Conservation (phyloP, 2,888 invertebrate species). For the Melieria omissa region DNA sequence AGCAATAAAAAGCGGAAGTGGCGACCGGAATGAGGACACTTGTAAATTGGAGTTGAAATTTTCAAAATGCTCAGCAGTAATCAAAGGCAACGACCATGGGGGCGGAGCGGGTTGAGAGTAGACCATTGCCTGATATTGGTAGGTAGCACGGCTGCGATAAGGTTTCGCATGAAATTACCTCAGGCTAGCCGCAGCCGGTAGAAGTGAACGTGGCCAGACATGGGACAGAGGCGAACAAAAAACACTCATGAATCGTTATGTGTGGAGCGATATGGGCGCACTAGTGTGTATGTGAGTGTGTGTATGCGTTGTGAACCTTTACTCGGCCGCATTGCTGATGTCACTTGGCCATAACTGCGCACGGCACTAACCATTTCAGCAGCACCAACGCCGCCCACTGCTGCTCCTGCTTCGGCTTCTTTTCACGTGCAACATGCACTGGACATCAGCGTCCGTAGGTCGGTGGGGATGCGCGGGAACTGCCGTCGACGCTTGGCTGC, state of each 20-base stretch:
- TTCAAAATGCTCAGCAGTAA: not conserved
- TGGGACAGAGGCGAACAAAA: not conserved
- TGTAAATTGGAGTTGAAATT: slow-evolving; percentile 20
- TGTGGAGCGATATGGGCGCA: not conserved
- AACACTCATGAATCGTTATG: not conserved
- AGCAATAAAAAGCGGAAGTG: too few species aligned
- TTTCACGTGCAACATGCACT: too few species aligned
- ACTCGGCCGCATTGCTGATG: slow-evolving; percentile 19
- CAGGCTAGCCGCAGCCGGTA: not conserved
- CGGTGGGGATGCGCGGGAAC: too few species aligned
- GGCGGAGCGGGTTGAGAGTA: too few species aligned
- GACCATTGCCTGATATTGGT: too few species aligned
- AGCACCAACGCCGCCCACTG: too few species aligned
- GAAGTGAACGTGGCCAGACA: not conserved
- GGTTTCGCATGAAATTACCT: slow-evolving; percentile 26
- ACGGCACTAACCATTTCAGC: not conserved
- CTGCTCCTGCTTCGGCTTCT: too few species aligned
- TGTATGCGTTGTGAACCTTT: slow-evolving; percentile 16
- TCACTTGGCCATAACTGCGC: slow-evolving; percentile 9
- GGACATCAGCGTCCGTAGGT: too few species aligned
- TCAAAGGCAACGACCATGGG: not conserved
- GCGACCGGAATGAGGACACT: not conserved
- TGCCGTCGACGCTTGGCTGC: not conserved
- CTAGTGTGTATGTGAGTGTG: not conserved
- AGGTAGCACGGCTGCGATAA: slow-evolving; percentile 12